A percentile compares a stretch with the other conserved stretches of the same genome.
These are phyloP conservation scores for Gisinianus flammeolus DNA, from an alignment of 2,888 invertebrate species.

Conservation along the genomic window DNA sequence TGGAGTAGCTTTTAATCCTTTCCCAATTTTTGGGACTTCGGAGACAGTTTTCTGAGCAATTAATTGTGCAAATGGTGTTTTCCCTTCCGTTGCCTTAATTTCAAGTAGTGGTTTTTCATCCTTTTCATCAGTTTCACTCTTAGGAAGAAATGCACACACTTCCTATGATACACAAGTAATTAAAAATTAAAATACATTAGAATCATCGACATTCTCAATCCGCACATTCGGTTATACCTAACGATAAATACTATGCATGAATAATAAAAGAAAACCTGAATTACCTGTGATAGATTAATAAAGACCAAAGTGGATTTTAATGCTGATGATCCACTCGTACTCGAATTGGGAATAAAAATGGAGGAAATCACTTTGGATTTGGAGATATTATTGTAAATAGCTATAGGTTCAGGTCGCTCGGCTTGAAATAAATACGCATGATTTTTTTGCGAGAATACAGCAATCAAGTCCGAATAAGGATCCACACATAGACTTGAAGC, in stretches of 20 bases:
- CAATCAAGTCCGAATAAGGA: constrained; percentile 71
- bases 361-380: constrained; percentile 46
- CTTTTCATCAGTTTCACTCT: constrained; percentile 13
- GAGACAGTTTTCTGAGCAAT: constrained; percentile 47
- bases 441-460: constrained; percentile 70
- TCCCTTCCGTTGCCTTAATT: constrained; percentile 13
- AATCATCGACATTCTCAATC: background rate
- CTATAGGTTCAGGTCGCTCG: constrained; percentile 41
- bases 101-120: constrained; percentile 23
- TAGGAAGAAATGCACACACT: constrained; percentile 45
- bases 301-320: constrained; percentile 48
- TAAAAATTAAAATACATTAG: too few relatives aligned
- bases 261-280: background rate
- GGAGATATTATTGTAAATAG: constrained; percentile 46
- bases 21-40: constrained; percentile 10
- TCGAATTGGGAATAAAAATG: constrained; percentile 41
- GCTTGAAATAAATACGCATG: constrained; percentile 61
- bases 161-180: constrained; percentile 39
- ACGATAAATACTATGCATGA: background rate
- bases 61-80: constrained; percentile 49
- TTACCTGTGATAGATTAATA: constrained; percentile 51
- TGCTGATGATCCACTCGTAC: constrained; percentile 21
- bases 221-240: background rate
- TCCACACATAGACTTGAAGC: constrained; percentile 67
- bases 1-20: constrained; percentile 2